Base-by-base conservation (phyloP, 92 coral and sea anemone genomes). In the Zoanthus sociatus region DNA sequence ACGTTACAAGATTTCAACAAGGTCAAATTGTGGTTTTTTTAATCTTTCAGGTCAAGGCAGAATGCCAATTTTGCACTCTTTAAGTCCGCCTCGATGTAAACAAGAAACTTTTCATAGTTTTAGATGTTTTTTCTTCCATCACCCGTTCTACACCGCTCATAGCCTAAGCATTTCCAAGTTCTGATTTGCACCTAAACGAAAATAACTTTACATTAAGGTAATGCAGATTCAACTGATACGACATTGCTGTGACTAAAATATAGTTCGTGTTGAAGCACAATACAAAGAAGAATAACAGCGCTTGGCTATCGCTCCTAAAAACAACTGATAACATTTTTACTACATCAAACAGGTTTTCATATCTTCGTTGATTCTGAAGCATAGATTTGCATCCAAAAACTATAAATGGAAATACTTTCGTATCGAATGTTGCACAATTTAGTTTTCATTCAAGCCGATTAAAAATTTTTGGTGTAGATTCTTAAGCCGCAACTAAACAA, bases 41-140 rank as follows among this genome's bases (percentile, higher is more conserved):
- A 78, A 56, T 55, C 31, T 56, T 78, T 32, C 20, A 21, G 69
- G 30, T 55, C 55, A 58, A 45, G 83, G 83, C 69, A 78, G 51
- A 16, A 11, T 15, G 69, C 83, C 83, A 78, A 60, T 32, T 55
- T 31, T 55, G 69, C 16, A 51, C 46, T 20, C 81, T 76, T 20
- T 7, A 30, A 9, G 15, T 31, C 11, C 30, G 6, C 20, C 14
- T 5, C 16, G 4, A 17, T n/a, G 0, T 15, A 37, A 37, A 37
- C 42, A 37, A 37, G 42, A 37, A 37, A 37, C 42, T 37, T 37
- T 37, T 37, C 42, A 37, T 37, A 37, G 42, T 1, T 3, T 3
- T 3, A 3, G 5, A 5, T 61, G 69, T 20, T 63, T 63, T 16
- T 7, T 16, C 69, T 17, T 16, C 2, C 69, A 3, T 7, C 16